Evolutionary conservation across 1,140 invertebrate genomes (phyloP), one percentile per base, ranked within the genome.

Genomic region (Galleria mellonella): DNA sequence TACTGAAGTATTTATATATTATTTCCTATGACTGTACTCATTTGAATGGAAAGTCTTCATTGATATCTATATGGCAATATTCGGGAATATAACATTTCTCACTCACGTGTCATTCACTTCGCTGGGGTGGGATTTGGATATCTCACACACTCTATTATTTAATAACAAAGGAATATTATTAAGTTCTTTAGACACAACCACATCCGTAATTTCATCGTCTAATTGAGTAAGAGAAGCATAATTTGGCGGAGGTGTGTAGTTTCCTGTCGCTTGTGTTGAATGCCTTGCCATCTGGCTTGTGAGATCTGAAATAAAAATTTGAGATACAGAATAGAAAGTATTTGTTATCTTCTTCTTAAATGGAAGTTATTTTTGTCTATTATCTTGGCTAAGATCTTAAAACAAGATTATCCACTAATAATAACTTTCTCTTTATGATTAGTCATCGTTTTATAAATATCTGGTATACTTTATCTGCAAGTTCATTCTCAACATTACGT

Each of bases 51-150:
- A 23, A 23, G 6, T 23, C 17, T 23, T 23, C 17, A 23, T 23
- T 3, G 2, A 23, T 23, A 23, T 23, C 6, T 23, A 23, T 23
- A 23, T 23, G 6, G 6, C 17, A 23, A 23, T 23, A 23, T 6
- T 14, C 11, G 23, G 11, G 17, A 6, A 23, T 23, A 23, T 6
- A 6, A 2, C 17, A 23, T 23, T 23, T 6, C n/a, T n/a, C 2
- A 23, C 36, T 70, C 62, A 83, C 42, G 73, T 79, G 23, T 75
- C 66, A 36, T 72, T 64, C 7, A 64, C 49, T 36, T 70, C 65
- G 15, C 35, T 64, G 6, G 37, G 14, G 9, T 42, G 37, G 23
- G 55, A 50, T 50, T 55, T 62, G 12, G 38, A 48, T 4, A 44
- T 32, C 17, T 48, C 53, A 31, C 48, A 63, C 11, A 40, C 40